Percentiles rank a stretch among this genome's conserved stretches.
Evolutionary conservation across 2,113 vertebrate genomes (phyloP).

Genomic region (Dromiciops gliroides): DNA sequence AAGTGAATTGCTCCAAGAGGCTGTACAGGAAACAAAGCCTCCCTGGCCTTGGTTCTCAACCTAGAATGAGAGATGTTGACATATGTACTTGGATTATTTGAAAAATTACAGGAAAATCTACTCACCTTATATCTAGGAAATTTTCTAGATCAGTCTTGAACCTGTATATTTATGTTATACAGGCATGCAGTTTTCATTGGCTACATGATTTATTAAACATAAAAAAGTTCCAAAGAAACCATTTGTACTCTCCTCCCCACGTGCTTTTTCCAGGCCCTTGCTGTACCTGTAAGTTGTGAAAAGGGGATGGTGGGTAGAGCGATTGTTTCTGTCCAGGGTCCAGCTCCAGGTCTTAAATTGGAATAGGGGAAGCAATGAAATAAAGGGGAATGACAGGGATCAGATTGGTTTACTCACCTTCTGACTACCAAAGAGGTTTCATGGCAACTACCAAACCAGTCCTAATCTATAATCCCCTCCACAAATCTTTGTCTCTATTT

Average conservation of each 20-base stretch:
- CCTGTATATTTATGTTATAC: background rate
- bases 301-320: background rate
- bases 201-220: background rate
- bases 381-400: background rate
- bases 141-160: background rate
- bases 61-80: background rate
- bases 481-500: background rate
- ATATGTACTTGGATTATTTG: background rate
- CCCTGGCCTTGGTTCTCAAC: background rate
- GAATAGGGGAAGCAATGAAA: background rate
- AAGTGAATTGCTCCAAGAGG: background rate
- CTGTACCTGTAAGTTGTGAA: background rate
- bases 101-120: background rate
- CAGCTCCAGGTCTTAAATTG: background rate
- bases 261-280: background rate
- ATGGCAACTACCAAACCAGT: background rate
- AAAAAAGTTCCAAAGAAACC: background rate
- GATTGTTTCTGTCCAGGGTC: background rate
- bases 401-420: background rate
- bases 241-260: background rate
- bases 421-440: background rate
- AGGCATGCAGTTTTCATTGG: background rate
- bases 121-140: background rate
- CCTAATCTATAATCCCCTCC: background rate
- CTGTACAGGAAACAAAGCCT: background rate